Conservation (phyloP, 2,113 vertebrate species). For the Takifugu flavidus region DNA sequence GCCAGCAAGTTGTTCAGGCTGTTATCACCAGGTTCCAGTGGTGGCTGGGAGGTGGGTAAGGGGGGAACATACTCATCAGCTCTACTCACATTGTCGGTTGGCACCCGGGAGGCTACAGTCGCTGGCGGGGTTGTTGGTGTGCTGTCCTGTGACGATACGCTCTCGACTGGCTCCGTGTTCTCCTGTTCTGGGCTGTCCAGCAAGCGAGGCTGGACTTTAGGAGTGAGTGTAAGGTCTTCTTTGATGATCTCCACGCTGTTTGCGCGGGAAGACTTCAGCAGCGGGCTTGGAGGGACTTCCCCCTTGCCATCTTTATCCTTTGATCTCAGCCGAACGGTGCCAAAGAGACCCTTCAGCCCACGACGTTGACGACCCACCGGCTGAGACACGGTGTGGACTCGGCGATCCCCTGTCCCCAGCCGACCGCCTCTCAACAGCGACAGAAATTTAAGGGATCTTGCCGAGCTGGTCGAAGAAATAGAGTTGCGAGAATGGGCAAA, state of each 20-base stretch:
- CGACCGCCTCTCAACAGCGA: slow-evolving; percentile 80
- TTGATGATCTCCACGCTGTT: slow-evolving; percentile 91
- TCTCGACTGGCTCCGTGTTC: slow-evolving; percentile 45
- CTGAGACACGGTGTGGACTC: slow-evolving; percentile 77
- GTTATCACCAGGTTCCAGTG: slow-evolving; percentile 81
- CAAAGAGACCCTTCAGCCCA: slow-evolving; percentile 85
- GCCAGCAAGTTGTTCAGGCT: slow-evolving; percentile 92
- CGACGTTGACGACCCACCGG: slow-evolving; percentile 80
- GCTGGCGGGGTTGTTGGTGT: slow-evolving; percentile 42
- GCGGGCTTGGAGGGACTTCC: slow-evolving; percentile 76
- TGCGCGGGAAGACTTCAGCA: slow-evolving; percentile 77
- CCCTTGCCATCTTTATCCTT: slow-evolving; percentile 80
- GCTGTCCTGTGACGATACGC: slow-evolving; percentile 38
- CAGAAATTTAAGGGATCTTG: slow-evolving; percentile 89
- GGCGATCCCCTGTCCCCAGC: slow-evolving; percentile 65
- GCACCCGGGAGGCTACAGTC: slow-evolving; percentile 65
- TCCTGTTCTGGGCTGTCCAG: slow-evolving; percentile 52
- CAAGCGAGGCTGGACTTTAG: slow-evolving; percentile 50
- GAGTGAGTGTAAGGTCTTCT: slow-evolving; percentile 74
- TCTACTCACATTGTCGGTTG: slow-evolving; percentile 52
- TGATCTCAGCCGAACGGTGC: slow-evolving; percentile 80
- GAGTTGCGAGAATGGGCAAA: slow-evolving; percentile 70
- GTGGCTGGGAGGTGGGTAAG: slow-evolving; percentile 68
- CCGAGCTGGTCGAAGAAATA: slow-evolving; percentile 77
- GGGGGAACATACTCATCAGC: slow-evolving; percentile 34